These are phyloP conservation scores for Canis aureus DNA, from an alignment of 2,113 vertebrate species.

Conservation along the genomic window DNA sequence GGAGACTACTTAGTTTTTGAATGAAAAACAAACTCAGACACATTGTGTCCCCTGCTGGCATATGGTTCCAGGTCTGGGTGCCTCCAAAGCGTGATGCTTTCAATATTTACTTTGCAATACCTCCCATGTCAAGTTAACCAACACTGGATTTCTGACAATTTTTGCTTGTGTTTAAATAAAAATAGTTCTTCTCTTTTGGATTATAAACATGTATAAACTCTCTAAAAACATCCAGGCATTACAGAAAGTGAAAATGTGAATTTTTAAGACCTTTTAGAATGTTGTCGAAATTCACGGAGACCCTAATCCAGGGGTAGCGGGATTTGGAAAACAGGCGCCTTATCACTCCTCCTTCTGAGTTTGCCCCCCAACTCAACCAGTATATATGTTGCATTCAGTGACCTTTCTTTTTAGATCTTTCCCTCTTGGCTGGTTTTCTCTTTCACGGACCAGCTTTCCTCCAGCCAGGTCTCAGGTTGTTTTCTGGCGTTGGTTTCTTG, in stretches of 20 bases:
- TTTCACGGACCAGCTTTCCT: neutral
- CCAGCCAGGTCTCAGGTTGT: neutral
- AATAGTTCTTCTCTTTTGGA: neutral
- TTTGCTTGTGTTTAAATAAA: constrained; percentile 11
- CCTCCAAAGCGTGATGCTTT: neutral
- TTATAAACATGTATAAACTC: neutral
- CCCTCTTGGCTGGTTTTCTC: neutral
- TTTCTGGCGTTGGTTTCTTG: neutral
- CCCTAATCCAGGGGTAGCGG: neutral
- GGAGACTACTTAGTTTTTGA: neutral
- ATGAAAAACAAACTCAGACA: neutral
- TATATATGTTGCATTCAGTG: accelerated
- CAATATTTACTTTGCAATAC: neutral
- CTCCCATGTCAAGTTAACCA: neutral
- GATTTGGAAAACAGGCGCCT: neutral
- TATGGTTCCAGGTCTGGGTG: neutral
- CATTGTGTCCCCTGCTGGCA: neutral
- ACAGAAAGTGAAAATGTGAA: neutral
- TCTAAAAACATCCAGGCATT: neutral
- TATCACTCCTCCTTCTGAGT: neutral
- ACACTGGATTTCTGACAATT: neutral
- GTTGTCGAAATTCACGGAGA: neutral
- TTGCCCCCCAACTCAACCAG: neutral
- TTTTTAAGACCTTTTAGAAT: neutral
- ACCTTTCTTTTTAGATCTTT: neutral